These are phyloP conservation scores for Dreissena rostriformis DNA, from an alignment of 1,140 invertebrate species.

Conservation along the genomic window DNA sequence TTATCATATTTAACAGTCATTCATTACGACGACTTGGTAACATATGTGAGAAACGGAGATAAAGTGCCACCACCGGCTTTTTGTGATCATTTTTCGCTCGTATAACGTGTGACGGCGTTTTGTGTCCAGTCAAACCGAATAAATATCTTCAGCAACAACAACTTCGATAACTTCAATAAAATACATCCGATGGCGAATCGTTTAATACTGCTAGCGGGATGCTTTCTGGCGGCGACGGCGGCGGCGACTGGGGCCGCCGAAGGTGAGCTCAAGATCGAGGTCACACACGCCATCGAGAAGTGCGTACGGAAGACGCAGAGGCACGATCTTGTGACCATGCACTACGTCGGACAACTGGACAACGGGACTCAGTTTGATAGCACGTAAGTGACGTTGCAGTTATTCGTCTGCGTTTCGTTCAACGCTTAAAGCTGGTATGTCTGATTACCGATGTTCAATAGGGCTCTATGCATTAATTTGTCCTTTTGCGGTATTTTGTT, in stretches of 20 bases:
- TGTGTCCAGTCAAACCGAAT: too few relatives aligned
- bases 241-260: conserved; percentile 19
- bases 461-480: too few relatives aligned
- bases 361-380: conserved; percentile 52
- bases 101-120: too few relatives aligned
- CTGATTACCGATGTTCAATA: too few relatives aligned
- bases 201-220: neutral
- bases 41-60: conserved; percentile 1
- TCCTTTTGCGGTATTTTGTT: too few relatives aligned
- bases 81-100: too few relatives aligned
- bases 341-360: conserved; percentile 31
- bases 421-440: too few relatives aligned
- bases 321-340: conserved; percentile 51
- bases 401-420: too few relatives aligned
- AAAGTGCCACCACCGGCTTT: neutral
- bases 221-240: conserved; percentile 3
- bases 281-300: conserved; percentile 25
- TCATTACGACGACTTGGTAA: neutral
- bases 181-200: neutral
- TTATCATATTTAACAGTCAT: neutral
- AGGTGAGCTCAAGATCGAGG: conserved; percentile 46
- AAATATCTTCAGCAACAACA: too few relatives aligned
- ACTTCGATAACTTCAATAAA: neutral
- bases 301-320: conserved; percentile 36
- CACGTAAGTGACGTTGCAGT: conserved; percentile 23